Base-by-base conservation (phyloP, 2,888 invertebrate genomes). In the Herminia tarsipennalis region DNA sequence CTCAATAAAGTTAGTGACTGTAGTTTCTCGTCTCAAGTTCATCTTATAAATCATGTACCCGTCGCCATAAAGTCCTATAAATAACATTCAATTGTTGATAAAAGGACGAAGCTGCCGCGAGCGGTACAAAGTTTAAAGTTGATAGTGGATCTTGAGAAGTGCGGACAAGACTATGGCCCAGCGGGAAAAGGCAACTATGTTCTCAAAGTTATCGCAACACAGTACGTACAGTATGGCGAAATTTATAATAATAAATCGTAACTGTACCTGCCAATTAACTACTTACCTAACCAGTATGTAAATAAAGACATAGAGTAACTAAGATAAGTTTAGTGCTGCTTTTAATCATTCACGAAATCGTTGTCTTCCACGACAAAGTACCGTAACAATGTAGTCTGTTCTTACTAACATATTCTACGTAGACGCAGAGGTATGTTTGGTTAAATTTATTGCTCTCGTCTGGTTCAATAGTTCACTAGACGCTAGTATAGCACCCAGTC, bases 121-220 rank as follows among this genome's bases (percentile, higher is more conserved):
- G 66, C 70, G 61, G 81, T 76, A 83, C 83, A 82, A 78, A 86
- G 86, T 88, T 86, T 82, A 87, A 80, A 78, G 79, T 80, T 78
- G 87, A 88, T 89, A 87, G 71, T 61, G 65, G 73, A 88, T 89
- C 89, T 88, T 74, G 78, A 81, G 76, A 79, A 73, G 78, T 63
- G 52, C 37, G 66, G 78, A 86, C 81, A 81, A 76, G 78, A 68
- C 74, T 70, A 66, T 69, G 55, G 70, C 65, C 54, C 75, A 74
- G 76, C 79, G 72, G 72, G 78, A 73, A 76, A 70, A 62, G 53
- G 62, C 59, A 65, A 70, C 67, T 56, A 64, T 58, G 61, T 68
- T 65, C 57, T 61, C 63, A 39, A 28, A 40, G 51, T 56, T 54
- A 35, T 62, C 55, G 57, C 52, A 61, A 52, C 39, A 41, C 39